phyloP scores from a whole-genome alignment of 1,140 invertebrate species.

The Drosophila orena region DNA sequence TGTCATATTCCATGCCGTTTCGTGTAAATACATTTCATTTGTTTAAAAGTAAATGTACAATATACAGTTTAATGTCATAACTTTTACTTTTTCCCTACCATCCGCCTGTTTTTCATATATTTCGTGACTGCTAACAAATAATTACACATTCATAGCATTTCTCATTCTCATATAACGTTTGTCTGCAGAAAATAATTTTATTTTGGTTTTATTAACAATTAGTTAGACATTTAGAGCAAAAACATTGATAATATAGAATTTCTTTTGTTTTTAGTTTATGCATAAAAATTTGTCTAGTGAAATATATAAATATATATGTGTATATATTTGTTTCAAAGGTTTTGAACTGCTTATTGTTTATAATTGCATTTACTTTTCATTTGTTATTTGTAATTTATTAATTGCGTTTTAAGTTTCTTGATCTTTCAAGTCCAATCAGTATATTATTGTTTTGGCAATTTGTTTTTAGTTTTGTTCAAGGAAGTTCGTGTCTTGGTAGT shows the following conservation, averaged over 20 bases:
- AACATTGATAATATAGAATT: conserved; percentile 82
- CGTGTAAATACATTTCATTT: conserved; percentile 70
- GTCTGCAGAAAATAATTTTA: conserved; percentile 73
- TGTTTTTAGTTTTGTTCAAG: conserved; percentile 49
- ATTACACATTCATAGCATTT: conserved; percentile 74
- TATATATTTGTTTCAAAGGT: conserved; percentile 68
- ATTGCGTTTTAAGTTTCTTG: conserved; percentile 60
- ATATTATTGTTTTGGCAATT: conserved; percentile 71
- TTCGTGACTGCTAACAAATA: conserved; percentile 66
- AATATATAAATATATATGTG: conserved; percentile 78
- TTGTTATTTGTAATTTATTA: conserved; percentile 64
- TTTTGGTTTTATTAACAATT: conserved; percentile 70
- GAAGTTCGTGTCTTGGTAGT: conserved; percentile 47
- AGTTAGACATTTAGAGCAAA: conserved; percentile 83
- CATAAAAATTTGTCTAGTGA: conserved; percentile 81
- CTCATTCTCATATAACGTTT: conserved; percentile 53
- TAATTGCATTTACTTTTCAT: conserved; percentile 79
- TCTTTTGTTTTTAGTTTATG: conserved; percentile 61
- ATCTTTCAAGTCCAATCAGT: conserved; percentile 35
- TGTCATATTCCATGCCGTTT: conserved; percentile 45
- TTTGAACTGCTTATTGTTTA: conserved; percentile 83
- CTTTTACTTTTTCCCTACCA: conserved; percentile 38
- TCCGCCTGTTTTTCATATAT: conserved; percentile 24
- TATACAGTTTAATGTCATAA: conserved; percentile 69
- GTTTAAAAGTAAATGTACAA: conserved; percentile 72